Evolutionary conservation across 2,888 invertebrate species (phyloP).

Genomic region (Tachina fera): DNA sequence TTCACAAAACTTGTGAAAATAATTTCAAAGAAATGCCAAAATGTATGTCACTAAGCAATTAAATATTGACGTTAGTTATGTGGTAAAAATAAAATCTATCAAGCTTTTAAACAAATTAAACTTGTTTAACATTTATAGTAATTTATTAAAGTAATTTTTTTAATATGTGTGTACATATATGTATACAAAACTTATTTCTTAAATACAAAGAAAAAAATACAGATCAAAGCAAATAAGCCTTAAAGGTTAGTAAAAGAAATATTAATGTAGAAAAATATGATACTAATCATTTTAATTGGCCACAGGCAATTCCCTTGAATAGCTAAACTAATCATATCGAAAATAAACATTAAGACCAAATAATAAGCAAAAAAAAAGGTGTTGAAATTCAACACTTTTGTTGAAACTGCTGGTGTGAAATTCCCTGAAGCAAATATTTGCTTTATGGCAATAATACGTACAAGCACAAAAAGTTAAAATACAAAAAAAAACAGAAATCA

Average conservation of each 20-base stretch:
- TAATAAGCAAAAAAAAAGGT: conserved; percentile 33
- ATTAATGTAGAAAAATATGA: neutral
- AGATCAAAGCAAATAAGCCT: too few relatives aligned
- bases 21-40: neutral
- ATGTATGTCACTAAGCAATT: conserved; percentile 47
- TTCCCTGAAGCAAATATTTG: conserved; percentile 61
- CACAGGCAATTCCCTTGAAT: conserved; percentile 36
- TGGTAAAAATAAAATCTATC: neutral
- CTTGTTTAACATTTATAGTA: neutral
- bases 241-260: neutral
- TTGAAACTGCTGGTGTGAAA: conserved; percentile 25
- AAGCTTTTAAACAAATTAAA: neutral
- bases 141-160: too few relatives aligned
- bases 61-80: conserved; percentile 19
- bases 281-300: conserved; percentile 55
- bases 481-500: conserved; percentile 27
- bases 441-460: conserved; percentile 35
- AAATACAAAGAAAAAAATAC: neutral
- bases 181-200: neutral
- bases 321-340: conserved; percentile 44
- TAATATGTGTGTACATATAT: neutral
- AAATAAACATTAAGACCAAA: conserved; percentile 4
- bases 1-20: neutral
- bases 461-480: conserved; percentile 27
- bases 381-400: conserved; percentile 43